Base-by-base conservation (phyloP, 2,888 invertebrate species). In the Ophion ellenae region DNA sequence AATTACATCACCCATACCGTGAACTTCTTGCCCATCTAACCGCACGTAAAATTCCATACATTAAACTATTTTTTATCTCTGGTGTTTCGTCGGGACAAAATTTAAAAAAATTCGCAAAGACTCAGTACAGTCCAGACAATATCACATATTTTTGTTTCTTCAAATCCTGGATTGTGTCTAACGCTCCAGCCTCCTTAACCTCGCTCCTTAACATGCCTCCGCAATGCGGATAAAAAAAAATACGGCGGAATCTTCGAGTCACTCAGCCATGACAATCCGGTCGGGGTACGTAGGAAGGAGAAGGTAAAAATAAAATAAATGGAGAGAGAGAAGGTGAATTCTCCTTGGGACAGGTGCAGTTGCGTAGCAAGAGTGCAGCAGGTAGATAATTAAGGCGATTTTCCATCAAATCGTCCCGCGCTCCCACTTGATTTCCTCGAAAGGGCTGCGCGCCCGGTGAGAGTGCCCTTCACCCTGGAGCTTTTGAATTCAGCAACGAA, bases 301-400 rank as follows among this genome's bases (percentile, higher is more conserved):
- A 17, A 24, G 64, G 17, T 40, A 66, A 64, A 73, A 40, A 66
- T 59, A 61, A 47, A 53, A 69, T 40, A 24, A 75, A 45, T 57
- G 47, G 70, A 59, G 40, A 71, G 32, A 24, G 24, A 40, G 11
- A 74, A 67, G 14, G 40, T 9, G 47, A n/a, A 78, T 66, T 77
- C 69, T 78, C 53, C 59, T 67, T 36, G 59, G 5, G 78, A 86
- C 87, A 88, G 87, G 87, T 88, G 87, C 85, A 84, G 66, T 64
- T 24, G 57, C 17, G 57, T 53, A 36, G 70, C 85, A 78, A 85
- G 87, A 85, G 45, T 20, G 57, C 53, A 36, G 70, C 87, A 82
- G 86, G 87, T 86, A 87, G 87, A 85, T 88, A 88, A 87, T 85
- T 84, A 85, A 83, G 24, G 10, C 73, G 78, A 84, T 85, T 87